Conservation (phyloP, 2,888 invertebrate genomes). For the Eulithis prunata region DNA sequence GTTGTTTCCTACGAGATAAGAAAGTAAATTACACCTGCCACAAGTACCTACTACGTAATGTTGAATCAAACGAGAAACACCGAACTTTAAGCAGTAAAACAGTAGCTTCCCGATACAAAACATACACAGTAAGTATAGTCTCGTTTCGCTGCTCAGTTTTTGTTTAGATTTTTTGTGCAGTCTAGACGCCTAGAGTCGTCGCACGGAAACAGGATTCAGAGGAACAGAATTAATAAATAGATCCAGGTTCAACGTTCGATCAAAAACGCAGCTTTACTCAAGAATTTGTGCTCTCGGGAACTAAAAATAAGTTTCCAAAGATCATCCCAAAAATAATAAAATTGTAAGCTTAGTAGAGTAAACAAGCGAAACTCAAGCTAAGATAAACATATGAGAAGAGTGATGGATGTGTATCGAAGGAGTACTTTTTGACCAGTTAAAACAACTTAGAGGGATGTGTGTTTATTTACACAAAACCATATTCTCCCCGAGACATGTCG, state of each 20-base stretch:
- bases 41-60: conserved; percentile 3
- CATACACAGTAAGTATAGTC: conserved; percentile 2
- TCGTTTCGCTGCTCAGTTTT: conserved; percentile 20
- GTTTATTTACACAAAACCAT: conserved; percentile 38
- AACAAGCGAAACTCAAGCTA: conserved; percentile 30
- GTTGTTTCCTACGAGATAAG: conserved; percentile 25
- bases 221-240: conserved; percentile 70
- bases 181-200: conserved; percentile 70
- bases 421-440: conserved; percentile 32
- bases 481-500: conserved; percentile 27
- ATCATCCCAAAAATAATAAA: conserved; percentile 14
- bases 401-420: conserved; percentile 28
- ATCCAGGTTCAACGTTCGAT: conserved; percentile 57
- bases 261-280: neutral
- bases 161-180: conserved; percentile 48
- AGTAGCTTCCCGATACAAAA: neutral
- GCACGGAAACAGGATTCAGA: conserved; percentile 64
- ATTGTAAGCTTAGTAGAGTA: conserved; percentile 13
- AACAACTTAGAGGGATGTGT: conserved; percentile 37
- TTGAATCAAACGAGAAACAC: conserved; percentile 5
- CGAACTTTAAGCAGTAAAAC: neutral
- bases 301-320: conserved; percentile 28
- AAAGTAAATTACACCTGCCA: conserved; percentile 13
- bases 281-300: neutral
- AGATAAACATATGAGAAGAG: conserved; percentile 35